Base-by-base conservation (phyloP, 2,797 vertebrate genomes). In the Catharus ustulatus region DNA sequence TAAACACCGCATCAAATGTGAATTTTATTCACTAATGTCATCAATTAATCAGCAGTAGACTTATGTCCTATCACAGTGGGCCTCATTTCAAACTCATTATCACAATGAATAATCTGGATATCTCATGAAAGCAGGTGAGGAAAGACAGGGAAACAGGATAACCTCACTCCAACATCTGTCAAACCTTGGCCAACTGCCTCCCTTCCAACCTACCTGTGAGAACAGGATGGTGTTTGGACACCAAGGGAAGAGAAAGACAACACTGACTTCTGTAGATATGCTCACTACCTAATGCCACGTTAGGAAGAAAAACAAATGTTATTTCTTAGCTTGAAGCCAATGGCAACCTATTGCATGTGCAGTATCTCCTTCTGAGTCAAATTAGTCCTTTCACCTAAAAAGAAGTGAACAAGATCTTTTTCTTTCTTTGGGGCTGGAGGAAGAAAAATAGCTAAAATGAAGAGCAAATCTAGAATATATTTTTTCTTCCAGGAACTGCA, bases 1-100 rank as follows among this genome's bases (percentile, higher is more conserved):
- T 69, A 54, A 69, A 40, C n/a, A 20, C 5, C 0, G 0, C 13
- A 17, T 54, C 46, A 46, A 34, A 40, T 15, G 17, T 54, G 24
- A 54, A 30, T 54, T 69, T 61, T 40, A 29, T 77, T 54, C 34
- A 54, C 26, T 46, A 61, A 61, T 21, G 16, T 54, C 20, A 61
- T 34, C 48, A 62, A 21, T 77, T 54, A 46, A 61, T 20, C 40
- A 34, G 16, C 7, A 6, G 24, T 40, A 54, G 63, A 10, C 34
- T 52, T n/a, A 48, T 9, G 11, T 66, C 34, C 51, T 57, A 26
- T 17, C 48, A 54, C 34, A 77, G 54, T 3, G 7, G 34, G 15
- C 4, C 16, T 48, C 46, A 61, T 68, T 84, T 59, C 54, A 78
- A 82, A 67, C 6, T 58, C 29, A 54, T 71, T n/a, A 58, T 21